Base-by-base conservation (phyloP, 30 jellyfish, hydroid and myxozoan species). In the Catostylus mosaicus region DNA sequence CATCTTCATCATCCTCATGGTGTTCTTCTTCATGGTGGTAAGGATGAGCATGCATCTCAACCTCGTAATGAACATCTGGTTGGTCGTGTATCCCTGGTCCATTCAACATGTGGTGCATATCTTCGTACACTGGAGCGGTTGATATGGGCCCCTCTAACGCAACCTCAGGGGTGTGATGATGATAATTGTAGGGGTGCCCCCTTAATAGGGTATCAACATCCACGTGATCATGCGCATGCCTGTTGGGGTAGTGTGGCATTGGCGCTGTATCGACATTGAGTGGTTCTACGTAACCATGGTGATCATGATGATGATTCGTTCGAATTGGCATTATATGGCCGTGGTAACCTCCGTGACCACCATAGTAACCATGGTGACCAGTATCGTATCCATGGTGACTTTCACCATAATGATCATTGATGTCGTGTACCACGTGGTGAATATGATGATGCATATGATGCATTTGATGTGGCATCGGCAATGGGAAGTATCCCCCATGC, bases 31-130 rank as follows among this genome's bases (percentile, higher is more conserved):
- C 81, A 50, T 76, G 90, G 72, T 85, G 92, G 65, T 30, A 46
- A 2, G 86, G 94, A 36, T 71, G 86, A 11, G 87, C 94, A 73
- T 89, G 90, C 94, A 81, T 82, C 82, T 82, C 97, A 51, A 78
- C 97, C 77, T 89, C 97, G 82, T 72, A 82, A 59, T 89, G 94
- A 27, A 81, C 97, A 54, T 82, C 97, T 16, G 94, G 83, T 67
- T 76, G 86, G 38, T 89, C 94, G 36, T 75, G 94, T 51, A 81
- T 82, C 5, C 94, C 97, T 18, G 97, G 97, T 8, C 97, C 94
- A 51, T 83, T 81, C n/a, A 89, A 80, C 87, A 84, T 84, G 64
- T 73, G 88, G n/a, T 89, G 94, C 88, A 79, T 88, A 37, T 77
- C 94, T 30, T 76, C 83, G 52, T 79, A 89, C 63, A 89, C 97